Evolutionary conservation across 2,797 vertebrate species (phyloP).

Genomic region (Cichlasoma orientale): DNA sequence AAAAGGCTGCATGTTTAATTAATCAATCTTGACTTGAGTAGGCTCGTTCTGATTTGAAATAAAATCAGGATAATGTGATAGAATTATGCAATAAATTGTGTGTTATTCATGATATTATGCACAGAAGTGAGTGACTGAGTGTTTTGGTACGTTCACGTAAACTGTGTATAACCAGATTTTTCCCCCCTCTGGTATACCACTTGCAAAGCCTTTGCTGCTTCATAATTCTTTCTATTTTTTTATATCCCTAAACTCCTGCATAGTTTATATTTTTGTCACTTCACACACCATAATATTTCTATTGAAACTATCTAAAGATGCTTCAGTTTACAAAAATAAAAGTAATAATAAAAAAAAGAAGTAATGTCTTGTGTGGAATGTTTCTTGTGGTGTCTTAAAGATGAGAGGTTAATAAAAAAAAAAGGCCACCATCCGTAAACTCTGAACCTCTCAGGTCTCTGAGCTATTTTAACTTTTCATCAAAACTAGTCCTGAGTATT

Average conservation of each 20-base stretch:
- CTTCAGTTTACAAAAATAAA: not conserved
- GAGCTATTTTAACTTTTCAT: not conserved
- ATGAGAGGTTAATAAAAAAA: not conserved
- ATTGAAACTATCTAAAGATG: not conserved
- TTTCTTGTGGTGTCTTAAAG: not conserved
- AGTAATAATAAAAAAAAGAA: not conserved
- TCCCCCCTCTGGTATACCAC: not conserved
- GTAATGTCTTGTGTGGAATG: not conserved
- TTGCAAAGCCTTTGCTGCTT: not conserved
- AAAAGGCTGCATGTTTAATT: not conserved
- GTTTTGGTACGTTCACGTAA: slow-evolving; percentile 8
- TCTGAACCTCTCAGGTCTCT: not conserved
- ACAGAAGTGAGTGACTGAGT: not conserved
- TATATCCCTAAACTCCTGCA: not conserved
- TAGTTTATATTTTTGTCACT: not conserved
- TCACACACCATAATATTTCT: fast-evolving
- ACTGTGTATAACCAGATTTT: not conserved
- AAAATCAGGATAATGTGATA: not conserved
- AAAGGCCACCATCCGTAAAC: not conserved
- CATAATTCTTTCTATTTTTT: not conserved
- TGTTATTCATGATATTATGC: not conserved
- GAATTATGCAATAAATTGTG: not conserved
- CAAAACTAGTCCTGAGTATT: not conserved
- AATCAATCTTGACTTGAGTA: not conserved
- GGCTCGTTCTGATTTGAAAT: not conserved